phyloP scores from a whole-genome alignment of 2,888 invertebrate genomes.

The Theretra japonica region DNA sequence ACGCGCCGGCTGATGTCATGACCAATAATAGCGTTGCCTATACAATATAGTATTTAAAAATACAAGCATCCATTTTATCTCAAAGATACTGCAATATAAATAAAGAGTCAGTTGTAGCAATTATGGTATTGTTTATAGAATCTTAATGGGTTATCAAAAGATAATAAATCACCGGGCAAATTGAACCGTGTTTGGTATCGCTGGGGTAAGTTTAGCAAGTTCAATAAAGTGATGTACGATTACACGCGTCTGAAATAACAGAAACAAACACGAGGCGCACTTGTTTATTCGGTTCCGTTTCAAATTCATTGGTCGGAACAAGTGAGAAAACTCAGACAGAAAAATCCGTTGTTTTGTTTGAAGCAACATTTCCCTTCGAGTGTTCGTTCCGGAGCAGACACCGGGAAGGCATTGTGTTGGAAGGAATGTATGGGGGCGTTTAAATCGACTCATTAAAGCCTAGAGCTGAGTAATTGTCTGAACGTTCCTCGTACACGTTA shows the following conservation, averaged over 20 bases:
- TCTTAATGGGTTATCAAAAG: too few species aligned
- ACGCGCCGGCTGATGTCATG: slow-evolving; percentile 58
- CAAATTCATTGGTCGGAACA: slow-evolving; percentile 47
- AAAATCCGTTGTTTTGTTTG: slow-evolving; percentile 74
- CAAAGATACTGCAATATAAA: not conserved
- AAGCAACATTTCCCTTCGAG: slow-evolving; percentile 71
- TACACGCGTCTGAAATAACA: slow-evolving; percentile 34
- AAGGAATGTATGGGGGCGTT: slow-evolving; percentile 66
- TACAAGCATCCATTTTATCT: not conserved
- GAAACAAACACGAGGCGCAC: slow-evolving; percentile 32
- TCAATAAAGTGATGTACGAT: not conserved
- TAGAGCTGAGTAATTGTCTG: slow-evolving; percentile 65
- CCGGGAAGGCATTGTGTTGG: slow-evolving; percentile 67
- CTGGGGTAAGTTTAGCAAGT: not conserved
- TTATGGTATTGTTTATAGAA: too few species aligned
- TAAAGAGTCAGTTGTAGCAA: not conserved
- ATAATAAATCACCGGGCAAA: not conserved
- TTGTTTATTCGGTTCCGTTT: slow-evolving; percentile 39
- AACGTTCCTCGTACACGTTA: slow-evolving; percentile 59
- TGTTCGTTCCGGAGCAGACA: slow-evolving; percentile 60
- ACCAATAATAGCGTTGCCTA: not conserved
- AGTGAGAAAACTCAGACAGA: slow-evolving; percentile 69
- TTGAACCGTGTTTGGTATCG: not conserved
- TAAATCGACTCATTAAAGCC: slow-evolving; percentile 69
- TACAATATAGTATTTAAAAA: not conserved